These are phyloP conservation scores for Papilio protenor DNA, from an alignment of 2,888 invertebrate species.

Conservation along the genomic window DNA sequence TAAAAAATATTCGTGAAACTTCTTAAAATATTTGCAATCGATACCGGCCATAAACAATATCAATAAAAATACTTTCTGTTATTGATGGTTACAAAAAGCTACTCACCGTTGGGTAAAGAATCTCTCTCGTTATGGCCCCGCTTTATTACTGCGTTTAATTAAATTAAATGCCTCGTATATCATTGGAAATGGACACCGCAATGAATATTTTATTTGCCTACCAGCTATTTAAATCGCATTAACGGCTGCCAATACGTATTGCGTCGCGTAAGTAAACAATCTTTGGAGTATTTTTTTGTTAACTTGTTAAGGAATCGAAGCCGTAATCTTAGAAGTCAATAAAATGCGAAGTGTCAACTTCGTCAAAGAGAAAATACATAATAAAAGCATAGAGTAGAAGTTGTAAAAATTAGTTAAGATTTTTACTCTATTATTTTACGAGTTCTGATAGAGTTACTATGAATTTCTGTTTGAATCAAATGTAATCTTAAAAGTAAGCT, in stretches of 20 bases:
- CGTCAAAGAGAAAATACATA: too few relatives aligned
- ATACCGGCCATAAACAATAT: constrained; percentile 15
- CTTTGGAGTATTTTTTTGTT: neutral
- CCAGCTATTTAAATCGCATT: constrained; percentile 31
- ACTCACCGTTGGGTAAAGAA: constrained; percentile 21
- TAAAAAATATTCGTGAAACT: neutral
- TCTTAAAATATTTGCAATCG: constrained; percentile 7
- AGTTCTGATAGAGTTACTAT: too few relatives aligned
- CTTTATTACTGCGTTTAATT: constrained; percentile 41
- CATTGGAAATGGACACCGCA: constrained; percentile 36
- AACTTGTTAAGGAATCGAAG: neutral
- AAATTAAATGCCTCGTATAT: constrained; percentile 40
- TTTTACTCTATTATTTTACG: too few relatives aligned
- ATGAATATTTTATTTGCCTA: constrained; percentile 37
- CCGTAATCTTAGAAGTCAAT: neutral
- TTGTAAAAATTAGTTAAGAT: too few relatives aligned
- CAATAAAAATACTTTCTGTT: constrained; percentile 30
- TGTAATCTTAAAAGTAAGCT: too few relatives aligned
- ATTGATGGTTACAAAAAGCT: constrained; percentile 28
- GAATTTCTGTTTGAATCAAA: too few relatives aligned
- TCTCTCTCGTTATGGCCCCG: constrained; percentile 21
- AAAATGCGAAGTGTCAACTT: neutral
- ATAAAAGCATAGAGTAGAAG: too few relatives aligned
- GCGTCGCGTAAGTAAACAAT: neutral
- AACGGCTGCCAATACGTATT: constrained; percentile 18